Conservation (phyloP, 1,140 invertebrate genomes). For the Aphis craccivora region DNA sequence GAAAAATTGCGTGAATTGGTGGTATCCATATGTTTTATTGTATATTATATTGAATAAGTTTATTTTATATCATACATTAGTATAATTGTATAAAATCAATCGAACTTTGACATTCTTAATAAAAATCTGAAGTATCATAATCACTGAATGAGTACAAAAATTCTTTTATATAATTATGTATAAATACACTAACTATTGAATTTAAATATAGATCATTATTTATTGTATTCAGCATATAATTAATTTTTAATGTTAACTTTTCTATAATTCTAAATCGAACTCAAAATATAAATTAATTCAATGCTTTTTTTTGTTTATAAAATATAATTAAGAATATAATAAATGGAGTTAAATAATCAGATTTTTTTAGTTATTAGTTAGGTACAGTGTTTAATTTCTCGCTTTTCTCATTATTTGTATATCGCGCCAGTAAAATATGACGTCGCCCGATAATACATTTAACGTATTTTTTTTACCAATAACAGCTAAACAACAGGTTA, state of each 20-base stretch:
- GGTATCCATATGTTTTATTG: background rate
- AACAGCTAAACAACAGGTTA: background rate
- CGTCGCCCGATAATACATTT: background rate
- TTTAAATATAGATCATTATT: constrained; percentile 27
- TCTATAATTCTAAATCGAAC: background rate
- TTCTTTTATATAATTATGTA: constrained; percentile 19
- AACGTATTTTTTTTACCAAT: background rate
- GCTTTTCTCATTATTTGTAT: background rate
- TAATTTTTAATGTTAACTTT: background rate
- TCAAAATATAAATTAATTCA: background rate
- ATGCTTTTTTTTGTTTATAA: background rate
- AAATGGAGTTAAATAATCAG: background rate
- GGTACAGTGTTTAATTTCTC: background rate
- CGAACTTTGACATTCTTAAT: constrained; percentile 48
- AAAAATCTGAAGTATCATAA: constrained; percentile 17
- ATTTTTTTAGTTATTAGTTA: background rate
- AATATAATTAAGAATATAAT: background rate
- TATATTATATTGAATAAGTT: constrained; percentile 8
- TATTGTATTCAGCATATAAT: background rate
- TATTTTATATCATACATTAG: constrained; percentile 37
- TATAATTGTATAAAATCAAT: constrained; percentile 25
- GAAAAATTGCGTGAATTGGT: constrained; percentile 25
- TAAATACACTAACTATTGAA: background rate
- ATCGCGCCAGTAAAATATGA: background rate
- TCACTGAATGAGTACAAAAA: constrained; percentile 12